A percentile compares a stretch with the other conserved stretches of the same genome.
Conservation (phyloP, 2,113 vertebrate species). For the Tenrec ecaudatus region DNA sequence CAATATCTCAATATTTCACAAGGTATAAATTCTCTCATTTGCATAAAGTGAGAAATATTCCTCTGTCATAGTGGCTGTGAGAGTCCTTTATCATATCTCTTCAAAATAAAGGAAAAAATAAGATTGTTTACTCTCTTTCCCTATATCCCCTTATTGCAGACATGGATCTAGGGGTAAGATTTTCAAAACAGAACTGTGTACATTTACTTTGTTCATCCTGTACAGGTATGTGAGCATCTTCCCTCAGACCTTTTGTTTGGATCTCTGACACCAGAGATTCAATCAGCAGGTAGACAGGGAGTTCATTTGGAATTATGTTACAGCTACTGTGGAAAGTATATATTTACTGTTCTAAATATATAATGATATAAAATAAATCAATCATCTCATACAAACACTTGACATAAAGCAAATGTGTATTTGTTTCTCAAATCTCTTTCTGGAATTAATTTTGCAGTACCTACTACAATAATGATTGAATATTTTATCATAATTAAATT, state of each 20-base stretch:
- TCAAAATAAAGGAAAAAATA: no score
- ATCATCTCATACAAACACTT: conserved; percentile 35
- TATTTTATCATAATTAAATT: not conserved
- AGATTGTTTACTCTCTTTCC: no score
- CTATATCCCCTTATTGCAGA: no score
- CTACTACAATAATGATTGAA: conserved; percentile 22
- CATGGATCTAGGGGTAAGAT: not conserved
- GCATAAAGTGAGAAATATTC: not conserved
- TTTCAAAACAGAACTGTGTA: not conserved
- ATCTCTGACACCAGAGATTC: not conserved
- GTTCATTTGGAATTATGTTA: not conserved
- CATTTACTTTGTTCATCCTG: no score
- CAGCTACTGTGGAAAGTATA: not conserved
- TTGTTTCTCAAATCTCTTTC: conserved; percentile 3
- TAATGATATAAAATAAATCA: conserved; percentile 23
- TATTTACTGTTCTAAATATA: not conserved
- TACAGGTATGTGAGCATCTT: not conserved
- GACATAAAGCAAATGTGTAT: not conserved
- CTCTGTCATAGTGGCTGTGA: no score
- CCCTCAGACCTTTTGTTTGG: not conserved
- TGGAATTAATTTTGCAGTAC: conserved; percentile 54
- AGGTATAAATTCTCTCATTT: not conserved
- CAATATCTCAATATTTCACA: not conserved
- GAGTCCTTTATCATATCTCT: no score
- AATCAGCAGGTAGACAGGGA: not conserved